Conservation (phyloP, 1,140 invertebrate species). For the Atta texana region DNA sequence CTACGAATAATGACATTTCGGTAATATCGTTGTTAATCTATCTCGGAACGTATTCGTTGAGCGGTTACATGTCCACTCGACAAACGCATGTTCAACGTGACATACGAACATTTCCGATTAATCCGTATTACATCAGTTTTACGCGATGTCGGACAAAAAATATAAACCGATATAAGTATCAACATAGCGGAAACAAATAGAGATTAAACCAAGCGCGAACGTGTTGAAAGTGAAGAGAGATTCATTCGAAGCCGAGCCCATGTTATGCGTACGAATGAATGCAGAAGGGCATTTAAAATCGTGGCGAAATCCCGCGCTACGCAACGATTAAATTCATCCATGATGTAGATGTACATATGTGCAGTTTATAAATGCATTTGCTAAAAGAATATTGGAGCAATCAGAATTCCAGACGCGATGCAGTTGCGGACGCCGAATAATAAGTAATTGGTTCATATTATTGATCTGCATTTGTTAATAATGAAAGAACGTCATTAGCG, state of each 20-base stretch:
- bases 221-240: slow-evolving; percentile 19
- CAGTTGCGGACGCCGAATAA: slow-evolving; percentile 21
- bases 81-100: slow-evolving; percentile 18
- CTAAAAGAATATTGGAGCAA: not conserved
- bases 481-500: slow-evolving; percentile 14
- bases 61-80: slow-evolving; percentile 15
- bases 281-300: slow-evolving; percentile 1
- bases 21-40: slow-evolving; percentile 33
- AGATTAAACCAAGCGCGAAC: slow-evolving; percentile 27
- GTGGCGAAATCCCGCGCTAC: not conserved
- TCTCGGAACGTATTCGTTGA: slow-evolving; percentile 11
- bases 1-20: slow-evolving; percentile 14
- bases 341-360: too few relatives aligned
- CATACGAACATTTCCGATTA: slow-evolving; percentile 41
- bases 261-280: not conserved
- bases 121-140: slow-evolving; percentile 54
- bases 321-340: slow-evolving; percentile 16
- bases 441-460: not conserved
- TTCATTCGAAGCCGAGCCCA: not conserved
- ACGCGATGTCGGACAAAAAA: slow-evolving; percentile 28
- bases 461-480: not conserved
- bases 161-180: slow-evolving; percentile 45
- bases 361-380: not conserved
- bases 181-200: slow-evolving; percentile 41
- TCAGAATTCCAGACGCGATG: not conserved